Base-by-base conservation (phyloP, 2,888 invertebrate species). In the Idaea biselata region DNA sequence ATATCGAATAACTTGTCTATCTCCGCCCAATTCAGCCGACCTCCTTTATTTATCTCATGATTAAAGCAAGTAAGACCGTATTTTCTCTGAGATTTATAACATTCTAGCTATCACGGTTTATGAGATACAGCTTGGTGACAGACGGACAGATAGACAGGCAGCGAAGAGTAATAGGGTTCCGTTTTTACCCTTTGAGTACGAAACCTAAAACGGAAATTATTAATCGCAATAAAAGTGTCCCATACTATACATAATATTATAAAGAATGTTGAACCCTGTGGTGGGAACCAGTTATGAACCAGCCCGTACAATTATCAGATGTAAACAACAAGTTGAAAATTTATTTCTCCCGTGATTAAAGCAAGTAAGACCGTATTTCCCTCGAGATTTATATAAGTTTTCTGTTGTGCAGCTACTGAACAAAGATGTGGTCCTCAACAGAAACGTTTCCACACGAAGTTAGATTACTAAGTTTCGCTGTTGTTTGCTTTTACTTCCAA, bases 401-500 rank as follows among this genome's bases (percentile, higher is more conserved):
- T 63, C 58, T 66, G 62, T 68, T 64, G 64, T 68, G 65, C 44
- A 44, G 44, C 11, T 44, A 44, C 44, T 44, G 44, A 44, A 63
- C 71, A 70, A 71, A 72, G 66, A 68, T 73, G 73, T 72, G 71
- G 73, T 69, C 66, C 64, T 64, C 67, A 63, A 62, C 63, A 60
- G 60, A 64, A 58, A 65, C 66, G 66, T 62, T 69, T 66, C 58
- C 65, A 64, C 69, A 68, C 66, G 68, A 75, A 74, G 68, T 75
- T 73, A 73, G 70, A 73, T 75, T 69, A 70, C 64, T 72, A 75
- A 72, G 68, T 72, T 69, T 68, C 68, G 66, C 66, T 63, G 69
- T 71, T 44, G 44, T 44, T 44, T 44, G 44, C 44, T 44, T 67
- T 63, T 68, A 69, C 64, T 67, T 68, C 53, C 16, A 16, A 55